Conservation (phyloP, 2,888 invertebrate genomes). For the Eristalis arbustorum region DNA sequence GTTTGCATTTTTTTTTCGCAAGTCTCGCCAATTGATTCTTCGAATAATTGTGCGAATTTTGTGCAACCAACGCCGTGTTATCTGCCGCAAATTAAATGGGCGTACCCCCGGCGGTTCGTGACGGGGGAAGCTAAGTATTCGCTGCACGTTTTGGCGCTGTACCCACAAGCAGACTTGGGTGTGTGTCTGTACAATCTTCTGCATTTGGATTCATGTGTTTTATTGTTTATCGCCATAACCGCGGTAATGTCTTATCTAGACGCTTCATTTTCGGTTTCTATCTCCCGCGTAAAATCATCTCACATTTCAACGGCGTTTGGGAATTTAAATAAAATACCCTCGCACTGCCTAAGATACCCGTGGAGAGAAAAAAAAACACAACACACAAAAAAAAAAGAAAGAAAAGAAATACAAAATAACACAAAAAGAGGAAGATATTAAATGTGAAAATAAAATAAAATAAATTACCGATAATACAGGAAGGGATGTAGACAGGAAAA, state of each 20-base stretch:
- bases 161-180: neutral
- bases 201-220: neutral
- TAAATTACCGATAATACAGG: slow-evolving; percentile 1
- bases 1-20: neutral
- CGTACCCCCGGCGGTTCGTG: neutral
- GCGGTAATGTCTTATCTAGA: neutral
- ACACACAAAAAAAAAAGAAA: neutral
- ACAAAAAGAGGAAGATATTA: neutral
- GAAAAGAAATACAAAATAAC: neutral
- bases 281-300: slow-evolving; percentile 11
- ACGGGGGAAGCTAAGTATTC: slow-evolving; percentile 15
- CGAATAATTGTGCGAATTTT: neutral
- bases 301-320: slow-evolving; percentile 27
- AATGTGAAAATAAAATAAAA: neutral
- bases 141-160: slow-evolving; percentile 19
- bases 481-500: neutral
- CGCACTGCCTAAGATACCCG: slow-evolving; percentile 5
- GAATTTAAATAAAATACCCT: slow-evolving; percentile 22
- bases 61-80: neutral
- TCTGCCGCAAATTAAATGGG: slow-evolving; percentile 31
- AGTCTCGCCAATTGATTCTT: slow-evolving; percentile 6
- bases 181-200: neutral
- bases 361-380: neutral
- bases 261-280: neutral
- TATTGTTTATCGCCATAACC: neutral